These are phyloP conservation scores for Rhopilema esculentum DNA, from an alignment of 30 jellyfish, hydroid and myxozoan genomes.

Conservation along the genomic window DNA sequence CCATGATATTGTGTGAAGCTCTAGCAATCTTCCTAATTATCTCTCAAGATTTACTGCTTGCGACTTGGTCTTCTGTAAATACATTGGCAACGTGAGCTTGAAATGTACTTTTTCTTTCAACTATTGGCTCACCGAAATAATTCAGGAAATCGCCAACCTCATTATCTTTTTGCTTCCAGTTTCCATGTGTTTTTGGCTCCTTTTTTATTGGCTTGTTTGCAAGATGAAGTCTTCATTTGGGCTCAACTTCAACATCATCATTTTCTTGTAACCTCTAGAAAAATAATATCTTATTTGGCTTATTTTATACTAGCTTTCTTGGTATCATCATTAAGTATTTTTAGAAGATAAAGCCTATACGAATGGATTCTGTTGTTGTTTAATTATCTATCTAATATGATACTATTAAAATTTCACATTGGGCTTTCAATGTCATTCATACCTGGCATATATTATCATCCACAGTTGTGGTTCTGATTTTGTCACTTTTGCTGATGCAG, in stretches of 20 bases:
- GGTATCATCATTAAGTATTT: no score
- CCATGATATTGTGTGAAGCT: conserved; percentile 92
- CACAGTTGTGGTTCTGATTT: no score
- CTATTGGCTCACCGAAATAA: conserved; percentile 92
- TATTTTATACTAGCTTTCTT: no score
- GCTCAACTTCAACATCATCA: neutral
- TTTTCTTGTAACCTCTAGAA: neutral
- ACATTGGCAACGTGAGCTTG: conserved; percentile 92
- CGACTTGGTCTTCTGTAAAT: conserved; percentile 58
- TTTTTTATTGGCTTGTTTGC: no score
- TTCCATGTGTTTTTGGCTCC: neutral
- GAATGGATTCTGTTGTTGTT: no score
- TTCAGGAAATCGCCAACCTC: no score
- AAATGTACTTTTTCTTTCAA: conserved; percentile 88
- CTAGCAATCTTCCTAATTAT: conserved; percentile 82
- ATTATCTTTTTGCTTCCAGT: neutral
- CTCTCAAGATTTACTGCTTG: conserved; percentile 17
- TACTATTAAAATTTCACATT: no score
- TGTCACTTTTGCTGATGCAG: neutral
- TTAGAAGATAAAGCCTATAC: no score
- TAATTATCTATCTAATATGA: no score
- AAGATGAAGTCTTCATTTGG: no score
- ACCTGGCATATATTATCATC: no score
- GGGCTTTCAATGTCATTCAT: no score
- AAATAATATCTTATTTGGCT: neutral